Evolutionary conservation across 2,888 invertebrate genomes (phyloP), one percentile per base, ranked within the genome.

Genomic region (Laothoe populi): DNA sequence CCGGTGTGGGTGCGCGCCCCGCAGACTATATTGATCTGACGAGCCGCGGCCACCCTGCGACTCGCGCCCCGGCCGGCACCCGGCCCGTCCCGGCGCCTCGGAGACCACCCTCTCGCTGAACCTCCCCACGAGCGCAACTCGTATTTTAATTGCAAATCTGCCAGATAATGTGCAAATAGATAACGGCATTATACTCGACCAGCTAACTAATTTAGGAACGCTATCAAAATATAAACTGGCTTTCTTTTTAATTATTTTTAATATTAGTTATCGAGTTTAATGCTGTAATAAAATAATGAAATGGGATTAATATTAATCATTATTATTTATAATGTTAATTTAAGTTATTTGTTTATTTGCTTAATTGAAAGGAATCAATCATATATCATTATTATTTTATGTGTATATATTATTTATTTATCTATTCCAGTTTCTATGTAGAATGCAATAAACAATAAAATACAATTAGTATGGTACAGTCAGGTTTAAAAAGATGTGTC

Each of bases 131-230:
- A 81, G 77, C 78, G 86, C 87, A 87, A 84, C 88, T 89, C 90
- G 83, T 88, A 91, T 92, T 92, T 92, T 92, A 92, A 92, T 92
- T 92, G 92, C 90, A 92, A 92, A 92, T 92, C 91, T 90, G 88
- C 90, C 86, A 90, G 92, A 91, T 92, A 91, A 92, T 91, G 90
- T 87, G 89, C 89, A 92, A 92, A 92, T 91, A 92, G 91, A 92
- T 92, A 92, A 90, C 89, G 82, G 86, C 81, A 90, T 92, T 91
- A 90, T 88, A 88, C 87, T 86, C 82, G 76, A 81, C 86, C 88
- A 83, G 87, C 85, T 88, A 84, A 90, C 88, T 90, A 86, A 90
- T 90, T 88, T 89, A 86, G 79, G 83, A 83, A 81, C 79, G 80
- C 82, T 84, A 88, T 87, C 79, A 77, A 83, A 83, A 87, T 82